Evolutionary conservation across 2,797 vertebrate species (phyloP).

Genomic region (Paguma larvata): DNA sequence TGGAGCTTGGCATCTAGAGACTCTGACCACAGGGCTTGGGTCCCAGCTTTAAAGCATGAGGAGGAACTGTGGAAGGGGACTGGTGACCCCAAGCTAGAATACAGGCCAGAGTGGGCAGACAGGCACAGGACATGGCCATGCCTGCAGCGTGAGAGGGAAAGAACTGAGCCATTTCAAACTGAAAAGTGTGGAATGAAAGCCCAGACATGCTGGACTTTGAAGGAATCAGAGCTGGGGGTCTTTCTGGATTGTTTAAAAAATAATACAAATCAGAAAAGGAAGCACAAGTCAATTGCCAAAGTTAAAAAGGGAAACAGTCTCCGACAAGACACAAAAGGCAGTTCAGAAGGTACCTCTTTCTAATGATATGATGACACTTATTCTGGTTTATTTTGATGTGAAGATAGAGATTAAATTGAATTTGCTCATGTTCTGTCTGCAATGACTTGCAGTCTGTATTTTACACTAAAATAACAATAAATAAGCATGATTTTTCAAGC

Average conservation of each 20-base stretch:
- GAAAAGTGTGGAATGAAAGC: conserved; percentile 23
- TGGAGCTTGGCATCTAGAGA: conserved; percentile 63
- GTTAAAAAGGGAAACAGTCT: conserved; percentile 76
- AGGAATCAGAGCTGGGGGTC: conserved; percentile 57
- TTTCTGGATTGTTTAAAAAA: conserved; percentile 64
- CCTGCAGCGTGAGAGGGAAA: background rate
- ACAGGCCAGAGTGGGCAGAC: conserved; percentile 39
- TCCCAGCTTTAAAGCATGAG: conserved; percentile 81
- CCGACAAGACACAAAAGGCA: background rate
- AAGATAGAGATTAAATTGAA: background rate
- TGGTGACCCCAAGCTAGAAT: background rate
- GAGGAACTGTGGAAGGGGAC: background rate
- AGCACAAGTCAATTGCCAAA: conserved; percentile 73
- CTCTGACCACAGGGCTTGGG: conserved; percentile 60
- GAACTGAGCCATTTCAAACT: conserved; percentile 16
- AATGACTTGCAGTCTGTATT: background rate
- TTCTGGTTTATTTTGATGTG: background rate
- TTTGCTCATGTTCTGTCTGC: background rate
- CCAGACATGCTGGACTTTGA: background rate
- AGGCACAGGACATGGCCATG: conserved; percentile 6
- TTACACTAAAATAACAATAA: background rate
- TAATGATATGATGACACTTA: background rate
- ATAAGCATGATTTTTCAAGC: background rate
- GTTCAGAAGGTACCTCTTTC: background rate
- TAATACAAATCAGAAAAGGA: conserved; percentile 80